A percentile compares a stretch with the other conserved stretches of the same genome.
Evolutionary conservation across 2,888 invertebrate species (phyloP).

Genomic region (Cephus runcator): DNA sequence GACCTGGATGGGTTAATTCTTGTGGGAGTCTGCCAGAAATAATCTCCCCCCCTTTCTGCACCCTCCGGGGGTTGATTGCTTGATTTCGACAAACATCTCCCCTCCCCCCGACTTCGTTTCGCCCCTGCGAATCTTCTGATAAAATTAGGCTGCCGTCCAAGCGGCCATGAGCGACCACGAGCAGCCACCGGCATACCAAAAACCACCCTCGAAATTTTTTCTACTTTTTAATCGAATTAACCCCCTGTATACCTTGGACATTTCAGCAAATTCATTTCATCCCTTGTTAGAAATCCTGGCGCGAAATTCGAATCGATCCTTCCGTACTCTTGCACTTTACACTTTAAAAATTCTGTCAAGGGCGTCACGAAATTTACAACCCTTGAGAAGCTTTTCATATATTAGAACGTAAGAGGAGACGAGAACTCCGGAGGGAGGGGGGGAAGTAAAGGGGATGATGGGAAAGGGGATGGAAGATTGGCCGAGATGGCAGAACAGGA

Average conservation of each 20-base stretch:
- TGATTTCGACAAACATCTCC: conserved; percentile 58
- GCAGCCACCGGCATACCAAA: conserved; percentile 47
- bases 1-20: conserved; percentile 45
- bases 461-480: conserved; percentile 40
- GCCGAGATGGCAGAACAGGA: conserved; percentile 47
- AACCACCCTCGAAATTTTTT: conserved; percentile 36
- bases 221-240: conserved; percentile 54
- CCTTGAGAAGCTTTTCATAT: background rate
- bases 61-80: conserved; percentile 47
- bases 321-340: too few species aligned
- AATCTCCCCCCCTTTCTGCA: conserved; percentile 35
- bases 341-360: background rate
- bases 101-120: conserved; percentile 19
- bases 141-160: conserved; percentile 56
- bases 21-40: conserved; percentile 47
- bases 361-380: background rate
- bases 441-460: conserved; percentile 9
- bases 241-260: background rate
- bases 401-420: background rate
- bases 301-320: too few species aligned
- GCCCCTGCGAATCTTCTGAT: conserved; percentile 18
- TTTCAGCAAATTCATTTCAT: too few species aligned
- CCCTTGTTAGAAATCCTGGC: too few species aligned
- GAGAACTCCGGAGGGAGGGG: background rate
- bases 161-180: conserved; percentile 26